Percentiles rank a stretch among this genome's conserved stretches.
These are phyloP conservation scores for Conopomorpha cramerella DNA, from an alignment of 1,140 invertebrate genomes.

Conservation along the genomic window DNA sequence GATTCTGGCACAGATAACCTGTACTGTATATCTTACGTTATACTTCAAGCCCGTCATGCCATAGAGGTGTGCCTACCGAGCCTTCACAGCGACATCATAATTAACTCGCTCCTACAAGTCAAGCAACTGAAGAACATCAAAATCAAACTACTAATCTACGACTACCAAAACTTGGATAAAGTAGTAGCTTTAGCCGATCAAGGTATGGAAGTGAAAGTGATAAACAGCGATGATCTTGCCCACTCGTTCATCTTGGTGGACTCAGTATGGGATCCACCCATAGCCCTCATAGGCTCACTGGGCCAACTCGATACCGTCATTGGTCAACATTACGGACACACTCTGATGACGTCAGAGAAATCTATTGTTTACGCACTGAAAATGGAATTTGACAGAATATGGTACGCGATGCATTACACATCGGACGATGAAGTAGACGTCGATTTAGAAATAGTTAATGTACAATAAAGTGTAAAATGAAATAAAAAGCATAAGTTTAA, in stretches of 20 bases:
- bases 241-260: slow-evolving; percentile 41
- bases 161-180: slow-evolving; percentile 11
- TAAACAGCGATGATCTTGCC: slow-evolving; percentile 17
- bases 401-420: slow-evolving; percentile 14
- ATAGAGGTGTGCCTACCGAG: slow-evolving; percentile 31
- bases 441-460: too few species aligned
- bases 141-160: slow-evolving; percentile 25
- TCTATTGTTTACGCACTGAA: slow-evolving; percentile 16
- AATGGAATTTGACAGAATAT: slow-evolving; percentile 37
- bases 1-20: slow-evolving; percentile 25
- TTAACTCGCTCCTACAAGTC: slow-evolving; percentile 22
- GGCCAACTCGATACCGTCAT: slow-evolving; percentile 20
- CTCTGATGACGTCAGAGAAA: slow-evolving; percentile 26
- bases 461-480: too few species aligned
- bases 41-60: slow-evolving; percentile 17
- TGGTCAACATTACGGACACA: slow-evolving; percentile 21
- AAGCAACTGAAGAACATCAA: slow-evolving; percentile 18
- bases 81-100: slow-evolving; percentile 23
- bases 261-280: slow-evolving; percentile 10
- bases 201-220: slow-evolving; percentile 26
- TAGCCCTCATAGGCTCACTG: slow-evolving; percentile 29
- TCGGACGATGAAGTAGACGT: too few species aligned
- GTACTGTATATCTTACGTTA: slow-evolving; percentile 25
- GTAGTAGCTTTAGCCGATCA: slow-evolving; percentile 12
- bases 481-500: slow-evolving; percentile 22